phyloP scores from a whole-genome alignment of 2,888 invertebrate species.

The Drosophila barbarae region DNA sequence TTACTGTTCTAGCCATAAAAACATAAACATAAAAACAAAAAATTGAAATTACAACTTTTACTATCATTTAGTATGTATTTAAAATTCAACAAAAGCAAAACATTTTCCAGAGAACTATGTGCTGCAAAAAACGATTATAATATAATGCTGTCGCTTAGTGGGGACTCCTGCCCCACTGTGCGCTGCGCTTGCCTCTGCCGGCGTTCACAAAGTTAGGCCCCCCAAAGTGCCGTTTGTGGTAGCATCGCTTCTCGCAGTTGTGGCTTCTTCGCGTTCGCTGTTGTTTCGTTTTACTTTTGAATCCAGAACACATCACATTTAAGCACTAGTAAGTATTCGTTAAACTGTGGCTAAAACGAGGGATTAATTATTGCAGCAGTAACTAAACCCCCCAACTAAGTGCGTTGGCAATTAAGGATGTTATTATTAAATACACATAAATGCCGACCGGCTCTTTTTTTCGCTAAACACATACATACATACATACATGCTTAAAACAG shows the following conservation, averaged over 20 bases:
- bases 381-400: background rate
- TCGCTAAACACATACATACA: background rate
- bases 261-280: constrained; percentile 3
- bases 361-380: background rate
- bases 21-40: background rate
- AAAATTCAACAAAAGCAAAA: background rate
- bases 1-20: background rate
- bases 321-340: constrained; percentile 13
- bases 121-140: background rate
- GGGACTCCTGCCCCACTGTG: constrained; percentile 10
- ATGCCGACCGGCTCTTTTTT: constrained; percentile 16
- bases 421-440: background rate
- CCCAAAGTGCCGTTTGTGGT: constrained; percentile 12
- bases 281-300: background rate
- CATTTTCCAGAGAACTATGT: too few species aligned
- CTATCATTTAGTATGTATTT: background rate
- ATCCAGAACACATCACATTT: background rate
- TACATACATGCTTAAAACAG: background rate
- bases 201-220: constrained; percentile 11
- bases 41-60: background rate
- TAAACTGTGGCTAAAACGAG: background rate
- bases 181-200: constrained; percentile 15
- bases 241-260: constrained; percentile 26
- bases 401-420: background rate
- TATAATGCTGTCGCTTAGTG: too few species aligned